These are phyloP conservation scores for Pimephales promelas DNA, from an alignment of 2,113 vertebrate species.

Conservation along the genomic window DNA sequence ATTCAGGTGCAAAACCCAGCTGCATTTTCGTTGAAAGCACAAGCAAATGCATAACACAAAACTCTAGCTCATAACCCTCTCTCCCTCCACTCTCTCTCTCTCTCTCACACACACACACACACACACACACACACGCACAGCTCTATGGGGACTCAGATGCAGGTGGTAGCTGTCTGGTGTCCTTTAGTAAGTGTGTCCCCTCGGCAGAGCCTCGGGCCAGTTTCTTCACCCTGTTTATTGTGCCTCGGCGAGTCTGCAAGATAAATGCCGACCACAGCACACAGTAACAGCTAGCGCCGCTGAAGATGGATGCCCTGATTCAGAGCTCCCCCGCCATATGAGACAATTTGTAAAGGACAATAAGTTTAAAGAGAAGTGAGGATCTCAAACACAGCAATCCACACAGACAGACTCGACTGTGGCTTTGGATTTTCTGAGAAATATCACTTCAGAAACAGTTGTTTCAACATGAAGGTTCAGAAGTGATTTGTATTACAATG, in stretches of 20 bases:
- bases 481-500: conserved; percentile 7
- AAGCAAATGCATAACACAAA: background rate
- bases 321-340: conserved; percentile 55
- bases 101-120: conserved; percentile 15
- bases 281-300: conserved; percentile 41
- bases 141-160: conserved; percentile 55
- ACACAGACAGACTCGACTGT: conserved; percentile 11
- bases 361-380: conserved; percentile 51
- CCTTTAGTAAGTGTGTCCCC: conserved; percentile 50
- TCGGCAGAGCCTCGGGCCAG: conserved; percentile 44
- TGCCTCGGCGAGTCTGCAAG: conserved; percentile 43
- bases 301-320: conserved; percentile 54
- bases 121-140: conserved; percentile 1
- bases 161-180: conserved; percentile 60
- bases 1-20: conserved; percentile 20
- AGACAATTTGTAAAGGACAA: conserved; percentile 60
- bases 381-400: conserved; percentile 50
- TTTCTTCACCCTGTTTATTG: conserved; percentile 51
- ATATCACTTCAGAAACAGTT: conserved; percentile 34
- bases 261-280: conserved; percentile 48
- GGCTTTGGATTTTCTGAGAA: background rate
- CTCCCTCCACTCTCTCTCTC: background rate
- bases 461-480: background rate
- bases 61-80: background rate
- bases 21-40: conserved; percentile 14